Evolutionary conservation across 1,140 invertebrate species (phyloP), one percentile per base, ranked within the genome.

Genomic region (Uloborus diversus): DNA sequence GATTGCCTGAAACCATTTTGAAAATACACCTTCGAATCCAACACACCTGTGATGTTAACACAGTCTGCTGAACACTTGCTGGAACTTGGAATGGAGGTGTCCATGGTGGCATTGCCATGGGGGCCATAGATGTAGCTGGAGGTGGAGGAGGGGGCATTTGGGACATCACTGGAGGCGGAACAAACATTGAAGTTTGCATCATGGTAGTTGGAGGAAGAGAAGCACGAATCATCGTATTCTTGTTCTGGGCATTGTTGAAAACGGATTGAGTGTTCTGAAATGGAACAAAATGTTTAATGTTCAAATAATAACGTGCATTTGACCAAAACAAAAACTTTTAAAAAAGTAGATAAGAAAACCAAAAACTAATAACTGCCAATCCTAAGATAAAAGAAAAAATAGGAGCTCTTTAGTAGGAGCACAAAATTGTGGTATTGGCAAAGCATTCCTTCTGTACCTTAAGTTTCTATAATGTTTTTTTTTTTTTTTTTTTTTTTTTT

Each of bases 141-240:
- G 57, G 56, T 28, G 79, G 79, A 1, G 79, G 79, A 3, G 79
- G 79, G 14, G 79, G 79, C 69, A 75, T 80, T n/a, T 61, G 61
- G 32, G 57, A 69, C 59, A 59, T 80, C 25, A 66, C 42, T 3
- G 80, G 69, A 4, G 69, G 61, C 13, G 61, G 68, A 25, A 70
- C 42, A 14, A 66, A 64, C 71, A 75, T 76, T 14, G 47, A 20
- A 25, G 62, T 78, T 20, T 78, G 73, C 27, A 65, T 51, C 20
- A 57, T 66, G 9, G 73, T 78, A 13, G 73, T 35, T 20, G 73
- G 62, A n/a, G 73, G 62, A n/a, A 56, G 49, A 56, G 9, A 42
- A 27, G 27, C 20, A n/a, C 49, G 13, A 25, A 27, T 30, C 13
- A 37, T 30, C 33, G 71, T 35, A 25, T 14, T 49, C 30, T 78